Evolutionary conservation across 2,888 invertebrate genomes (phyloP), one percentile per base, ranked within the genome.

Genomic region (Eurytoma adleriae): DNA sequence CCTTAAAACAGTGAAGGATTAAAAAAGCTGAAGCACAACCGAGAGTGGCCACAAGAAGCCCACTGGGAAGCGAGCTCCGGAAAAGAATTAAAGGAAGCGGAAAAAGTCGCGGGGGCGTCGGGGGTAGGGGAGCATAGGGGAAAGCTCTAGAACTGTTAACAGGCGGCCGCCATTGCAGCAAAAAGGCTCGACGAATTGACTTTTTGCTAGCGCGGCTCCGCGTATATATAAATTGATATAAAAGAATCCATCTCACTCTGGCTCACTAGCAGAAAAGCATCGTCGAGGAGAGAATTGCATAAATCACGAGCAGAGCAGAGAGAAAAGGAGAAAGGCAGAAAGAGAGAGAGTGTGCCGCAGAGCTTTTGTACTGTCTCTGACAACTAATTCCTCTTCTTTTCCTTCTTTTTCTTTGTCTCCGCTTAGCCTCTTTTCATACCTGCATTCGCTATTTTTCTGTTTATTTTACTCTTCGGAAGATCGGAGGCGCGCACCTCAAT

Each of bases 171-270:
- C 14, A 61, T 61, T 27, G 14, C 27, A 4, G 27, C 24, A 20
- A 70, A 57, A 70, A 27, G 56, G 18, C n/a, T 56, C 14, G 57
- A 48, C 30, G 16, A 70, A 70, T 70, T 48, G 70, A 70, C 70
- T 70, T 70, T 57, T 70, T 70, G 48, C 68, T 13, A 13, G 54
- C 54, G n/a, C 54, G 54, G 40, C 54, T 16, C 54, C n/a, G 13
- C 24, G 13, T 24, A 61, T 61, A 61, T 24, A 59, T 71, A 24
- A 59, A 50, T 48, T n/a, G 59, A n/a, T 59, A 61, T 16, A 61
- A 72, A 72, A 62, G 40, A 72, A 61, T 72, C 48, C 57, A 59
- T 70, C 71, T 72, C 61, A 61, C 71, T 50, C 50, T 57, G 24
- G 24, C 52, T 52, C 50, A 52, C 14, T 24, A 13, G 20, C 67